phyloP scores from a whole-genome alignment of 2,113 vertebrate genomes.

The Chamaea fasciata region DNA sequence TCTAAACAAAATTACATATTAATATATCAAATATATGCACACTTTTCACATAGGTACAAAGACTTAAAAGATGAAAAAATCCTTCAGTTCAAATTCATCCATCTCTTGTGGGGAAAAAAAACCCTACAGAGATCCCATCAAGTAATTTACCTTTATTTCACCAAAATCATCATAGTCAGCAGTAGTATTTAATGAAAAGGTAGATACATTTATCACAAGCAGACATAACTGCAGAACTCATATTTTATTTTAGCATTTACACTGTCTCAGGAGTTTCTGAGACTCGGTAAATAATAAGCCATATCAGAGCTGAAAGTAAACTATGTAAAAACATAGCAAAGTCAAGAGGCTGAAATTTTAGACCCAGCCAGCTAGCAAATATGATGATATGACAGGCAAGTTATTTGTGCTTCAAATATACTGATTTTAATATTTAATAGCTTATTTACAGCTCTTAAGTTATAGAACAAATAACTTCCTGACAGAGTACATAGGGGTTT shows the following conservation, averaged over 20 bases:
- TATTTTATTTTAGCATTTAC: neutral
- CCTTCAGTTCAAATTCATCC: neutral
- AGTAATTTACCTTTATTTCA: neutral
- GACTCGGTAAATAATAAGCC: neutral
- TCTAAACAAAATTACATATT: neutral
- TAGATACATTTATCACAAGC: neutral
- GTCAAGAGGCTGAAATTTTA: neutral
- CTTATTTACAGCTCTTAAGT: neutral
- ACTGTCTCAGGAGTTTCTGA: neutral
- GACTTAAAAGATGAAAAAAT: neutral
- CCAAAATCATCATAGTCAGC: neutral
- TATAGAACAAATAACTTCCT: neutral
- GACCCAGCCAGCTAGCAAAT: neutral
- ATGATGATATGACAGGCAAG: neutral
- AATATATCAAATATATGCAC: neutral
- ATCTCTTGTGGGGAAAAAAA: neutral
- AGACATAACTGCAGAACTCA: neutral
- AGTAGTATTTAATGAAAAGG: neutral
- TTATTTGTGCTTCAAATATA: neutral
- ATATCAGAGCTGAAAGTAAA: neutral
- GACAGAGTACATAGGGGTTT: neutral
- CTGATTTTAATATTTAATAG: neutral
- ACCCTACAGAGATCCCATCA: neutral
- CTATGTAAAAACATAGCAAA: neutral
- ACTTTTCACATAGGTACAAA: neutral